A percentile compares a stretch with the other conserved stretches of the same genome.
These are phyloP conservation scores for Atrichornis clamosus DNA, from an alignment of 2,113 vertebrate species.

Conservation along the genomic window DNA sequence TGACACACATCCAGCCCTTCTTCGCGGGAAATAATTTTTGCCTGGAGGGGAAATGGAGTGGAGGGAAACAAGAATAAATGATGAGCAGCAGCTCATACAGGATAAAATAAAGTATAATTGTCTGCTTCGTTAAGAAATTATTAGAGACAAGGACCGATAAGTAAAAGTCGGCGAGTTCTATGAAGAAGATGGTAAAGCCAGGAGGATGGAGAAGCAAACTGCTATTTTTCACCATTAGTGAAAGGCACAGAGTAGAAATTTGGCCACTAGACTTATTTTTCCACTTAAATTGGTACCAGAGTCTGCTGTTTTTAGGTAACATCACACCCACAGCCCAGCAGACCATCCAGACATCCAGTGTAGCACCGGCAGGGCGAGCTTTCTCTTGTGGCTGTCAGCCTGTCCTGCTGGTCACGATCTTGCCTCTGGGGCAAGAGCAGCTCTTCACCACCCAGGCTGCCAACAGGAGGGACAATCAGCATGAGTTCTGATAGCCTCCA, in stretches of 20 bases:
- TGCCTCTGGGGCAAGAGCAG: not conserved
- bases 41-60: not conserved
- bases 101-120: not conserved
- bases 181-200: not conserved
- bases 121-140: slow-evolving; percentile 19
- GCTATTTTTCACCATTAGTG: not conserved
- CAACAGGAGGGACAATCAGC: not conserved
- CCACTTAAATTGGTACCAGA: not conserved
- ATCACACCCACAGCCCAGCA: not conserved
- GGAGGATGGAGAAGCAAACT: not conserved
- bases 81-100: not conserved
- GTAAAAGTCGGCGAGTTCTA: not conserved
- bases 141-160: not conserved
- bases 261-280: not conserved
- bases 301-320: not conserved
- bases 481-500: not conserved
- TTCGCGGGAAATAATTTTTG: slow-evolving; percentile 45
- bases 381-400: rapidly evolving
- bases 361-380: not conserved
- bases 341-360: not conserved
- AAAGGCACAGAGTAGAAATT: not conserved
- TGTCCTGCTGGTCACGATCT: not conserved
- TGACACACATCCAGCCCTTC: not conserved
- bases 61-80: not conserved
- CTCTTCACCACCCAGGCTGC: not conserved